These are phyloP conservation scores for Apodemus speciosus DNA, from an alignment of 2,113 vertebrate species.

Conservation along the genomic window DNA sequence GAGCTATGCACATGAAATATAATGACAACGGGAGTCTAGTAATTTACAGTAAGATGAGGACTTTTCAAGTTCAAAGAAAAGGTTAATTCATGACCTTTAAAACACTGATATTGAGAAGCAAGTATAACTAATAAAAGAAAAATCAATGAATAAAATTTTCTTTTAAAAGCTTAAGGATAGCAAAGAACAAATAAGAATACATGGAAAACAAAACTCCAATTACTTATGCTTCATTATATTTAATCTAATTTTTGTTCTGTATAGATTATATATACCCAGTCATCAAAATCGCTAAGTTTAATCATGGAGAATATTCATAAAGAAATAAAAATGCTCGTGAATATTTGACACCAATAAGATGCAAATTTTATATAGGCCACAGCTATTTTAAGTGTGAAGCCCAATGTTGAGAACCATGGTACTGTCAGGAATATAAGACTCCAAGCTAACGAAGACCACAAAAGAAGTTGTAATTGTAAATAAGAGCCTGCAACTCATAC, in stretches of 20 bases:
- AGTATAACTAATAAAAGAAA: slow-evolving; percentile 40
- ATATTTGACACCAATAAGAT: slow-evolving; percentile 37
- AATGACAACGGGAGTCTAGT: not conserved
- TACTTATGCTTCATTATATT: not conserved
- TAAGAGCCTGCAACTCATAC: slow-evolving; percentile 18
- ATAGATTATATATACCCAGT: not conserved
- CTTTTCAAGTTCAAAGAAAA: not conserved
- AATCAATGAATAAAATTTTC: not conserved
- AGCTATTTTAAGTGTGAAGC: slow-evolving; percentile 12
- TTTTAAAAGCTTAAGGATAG: slow-evolving; percentile 50
- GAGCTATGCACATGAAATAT: not conserved
- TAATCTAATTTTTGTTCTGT: slow-evolving; percentile 44
- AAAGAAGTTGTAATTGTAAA: slow-evolving; percentile 12
- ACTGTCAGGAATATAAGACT: slow-evolving; percentile 7
- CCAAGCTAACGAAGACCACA: slow-evolving; percentile 27
- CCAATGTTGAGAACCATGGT: slow-evolving; percentile 40
- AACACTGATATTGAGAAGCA: slow-evolving; percentile 44
- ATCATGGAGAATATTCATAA: slow-evolving; percentile 6
- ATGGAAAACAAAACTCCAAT: not conserved
- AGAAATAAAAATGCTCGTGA: not conserved
- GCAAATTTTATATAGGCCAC: not conserved
- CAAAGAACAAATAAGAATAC: slow-evolving; percentile 31
- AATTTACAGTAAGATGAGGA: not conserved
- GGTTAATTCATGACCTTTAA: not conserved
- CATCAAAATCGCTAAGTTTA: slow-evolving; percentile 26